Conservation (phyloP, 1,140 invertebrate genomes). For the Arctopsyche grandis region DNA sequence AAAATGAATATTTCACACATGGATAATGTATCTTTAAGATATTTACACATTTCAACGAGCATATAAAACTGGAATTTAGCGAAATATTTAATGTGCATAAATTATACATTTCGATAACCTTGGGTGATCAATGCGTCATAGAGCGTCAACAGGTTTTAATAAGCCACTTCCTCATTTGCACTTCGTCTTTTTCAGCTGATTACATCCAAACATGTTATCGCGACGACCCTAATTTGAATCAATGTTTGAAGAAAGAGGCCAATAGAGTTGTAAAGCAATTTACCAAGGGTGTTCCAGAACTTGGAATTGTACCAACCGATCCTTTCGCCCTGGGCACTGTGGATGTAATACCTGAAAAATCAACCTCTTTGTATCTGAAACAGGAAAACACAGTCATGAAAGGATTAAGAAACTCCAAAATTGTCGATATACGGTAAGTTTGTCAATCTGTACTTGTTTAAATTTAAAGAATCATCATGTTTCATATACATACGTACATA, state of each 20-base stretch:
- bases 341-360: not conserved
- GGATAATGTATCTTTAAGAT: no score
- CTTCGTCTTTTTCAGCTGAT: slow-evolving; percentile 58
- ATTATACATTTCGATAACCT: no score
- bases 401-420: slow-evolving; percentile 22
- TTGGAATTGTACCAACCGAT: slow-evolving; percentile 68
- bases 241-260: slow-evolving; percentile 60
- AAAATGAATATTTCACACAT: no score
- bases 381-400: slow-evolving; percentile 19
- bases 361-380: not conserved
- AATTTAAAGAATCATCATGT: not conserved
- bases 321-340: slow-evolving; percentile 62
- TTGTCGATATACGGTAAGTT: slow-evolving; percentile 16
- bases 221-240: slow-evolving; percentile 58
- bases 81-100: no score
- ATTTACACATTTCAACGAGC: no score
- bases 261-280: slow-evolving; percentile 63
- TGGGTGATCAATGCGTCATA: no score
- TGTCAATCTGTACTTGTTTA: not conserved
- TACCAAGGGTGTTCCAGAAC: slow-evolving; percentile 65
- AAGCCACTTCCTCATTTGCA: no score
- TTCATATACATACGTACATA: not conserved
- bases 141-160: no score
- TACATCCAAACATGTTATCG: slow-evolving; percentile 59
- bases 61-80: no score